Evolutionary conservation across 2,797 vertebrate species (phyloP).

Genomic region (Danio albolineatus): DNA sequence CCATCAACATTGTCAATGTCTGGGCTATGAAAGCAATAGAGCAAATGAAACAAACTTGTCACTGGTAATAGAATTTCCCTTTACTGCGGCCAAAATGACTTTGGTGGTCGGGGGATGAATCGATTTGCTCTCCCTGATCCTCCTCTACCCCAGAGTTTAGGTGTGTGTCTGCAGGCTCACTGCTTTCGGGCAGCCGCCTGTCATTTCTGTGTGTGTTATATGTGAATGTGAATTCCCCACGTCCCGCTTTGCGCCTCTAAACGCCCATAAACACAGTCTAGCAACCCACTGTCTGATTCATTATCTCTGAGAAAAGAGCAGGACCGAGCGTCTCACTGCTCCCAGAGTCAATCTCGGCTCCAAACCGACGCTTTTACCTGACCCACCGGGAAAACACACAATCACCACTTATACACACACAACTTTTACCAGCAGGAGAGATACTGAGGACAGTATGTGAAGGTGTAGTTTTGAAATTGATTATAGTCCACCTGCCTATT

Average conservation of each 20-base stretch:
- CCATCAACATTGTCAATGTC: conserved; percentile 49
- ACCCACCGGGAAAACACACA: conserved; percentile 12
- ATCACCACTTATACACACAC: background rate
- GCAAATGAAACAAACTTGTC: conserved; percentile 53
- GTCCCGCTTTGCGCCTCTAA: conserved; percentile 59
- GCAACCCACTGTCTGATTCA: conserved; percentile 72
- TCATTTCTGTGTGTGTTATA: conserved; percentile 76
- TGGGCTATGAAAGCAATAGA: conserved; percentile 37
- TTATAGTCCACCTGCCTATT: background rate
- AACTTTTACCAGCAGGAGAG: background rate
- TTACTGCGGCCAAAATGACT: conserved; percentile 47
- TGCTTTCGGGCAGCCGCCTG: conserved; percentile 66
- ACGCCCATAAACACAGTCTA: conserved; percentile 68
- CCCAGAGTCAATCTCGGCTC: conserved; percentile 31
- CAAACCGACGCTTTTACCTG: conserved; percentile 34
- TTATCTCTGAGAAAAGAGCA: conserved; percentile 63
- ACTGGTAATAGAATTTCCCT: conserved; percentile 48
- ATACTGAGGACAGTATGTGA: background rate
- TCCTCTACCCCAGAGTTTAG: conserved; percentile 46
- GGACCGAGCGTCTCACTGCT: conserved; percentile 41
- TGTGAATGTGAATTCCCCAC: conserved; percentile 64
- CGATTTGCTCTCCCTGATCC: conserved; percentile 55
- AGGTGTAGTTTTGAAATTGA: background rate
- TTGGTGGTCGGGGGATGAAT: conserved; percentile 47
- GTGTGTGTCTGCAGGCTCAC: conserved; percentile 41